Conservation (phyloP, 2,113 vertebrate genomes). For the Triplophysa tibetana region DNA sequence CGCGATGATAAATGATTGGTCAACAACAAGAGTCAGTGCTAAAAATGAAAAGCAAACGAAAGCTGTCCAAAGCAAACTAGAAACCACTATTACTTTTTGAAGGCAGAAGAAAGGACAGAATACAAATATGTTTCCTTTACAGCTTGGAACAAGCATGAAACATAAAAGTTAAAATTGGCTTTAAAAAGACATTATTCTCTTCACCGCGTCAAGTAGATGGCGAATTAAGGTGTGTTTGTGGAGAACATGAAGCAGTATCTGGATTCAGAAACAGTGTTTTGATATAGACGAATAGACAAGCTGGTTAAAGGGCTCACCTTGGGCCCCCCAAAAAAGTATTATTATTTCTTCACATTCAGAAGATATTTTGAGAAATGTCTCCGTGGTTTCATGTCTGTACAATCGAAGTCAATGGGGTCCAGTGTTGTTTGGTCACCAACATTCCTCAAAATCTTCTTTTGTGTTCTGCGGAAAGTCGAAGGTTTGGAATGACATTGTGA, state of each 20-base stretch:
- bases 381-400: too few species aligned
- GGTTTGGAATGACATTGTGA: too few species aligned
- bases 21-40: constrained; percentile 46
- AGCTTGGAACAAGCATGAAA: constrained; percentile 34
- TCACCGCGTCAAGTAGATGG: constrained; percentile 27
- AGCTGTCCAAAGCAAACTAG: constrained; percentile 51
- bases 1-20: constrained; percentile 57
- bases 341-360: too few species aligned
- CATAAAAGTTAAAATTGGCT: constrained; percentile 65
- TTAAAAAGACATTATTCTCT: constrained; percentile 51
- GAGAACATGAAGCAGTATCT: neutral
- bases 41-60: constrained; percentile 54
- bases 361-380: too few species aligned
- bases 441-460: too few species aligned
- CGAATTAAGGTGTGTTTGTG: constrained; percentile 24
- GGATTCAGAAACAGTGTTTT: neutral
- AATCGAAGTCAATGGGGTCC: too few species aligned
- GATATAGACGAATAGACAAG: neutral
- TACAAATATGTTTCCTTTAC: constrained; percentile 56
- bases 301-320: neutral
- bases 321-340: neutral
- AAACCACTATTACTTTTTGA: constrained; percentile 56
- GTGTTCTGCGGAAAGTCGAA: too few species aligned
- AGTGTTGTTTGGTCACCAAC: neutral
- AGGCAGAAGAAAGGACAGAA: constrained; percentile 53